Conservation (phyloP, 2,888 invertebrate species). For the Lasioglossum vierecki region DNA sequence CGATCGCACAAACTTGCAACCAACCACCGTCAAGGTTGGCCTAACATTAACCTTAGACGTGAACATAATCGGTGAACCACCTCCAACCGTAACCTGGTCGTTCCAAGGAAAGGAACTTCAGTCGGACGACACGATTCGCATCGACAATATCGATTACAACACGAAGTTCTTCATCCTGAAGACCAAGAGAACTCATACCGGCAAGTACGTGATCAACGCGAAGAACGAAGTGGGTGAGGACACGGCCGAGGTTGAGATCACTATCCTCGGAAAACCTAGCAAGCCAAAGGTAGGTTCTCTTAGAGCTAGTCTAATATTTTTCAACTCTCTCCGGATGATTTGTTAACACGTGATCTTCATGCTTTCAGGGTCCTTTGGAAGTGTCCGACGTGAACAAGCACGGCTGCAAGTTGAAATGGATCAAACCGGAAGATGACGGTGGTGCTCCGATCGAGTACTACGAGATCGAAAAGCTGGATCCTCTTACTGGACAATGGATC, state of each 20-base stretch:
- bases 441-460: slow-evolving; percentile 97
- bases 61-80: slow-evolving; percentile 96
- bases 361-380: slow-evolving; percentile 90
- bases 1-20: slow-evolving; percentile 94
- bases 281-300: slow-evolving; percentile 86
- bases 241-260: slow-evolving; percentile 94
- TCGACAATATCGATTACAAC: slow-evolving; percentile 94
- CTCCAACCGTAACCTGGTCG: slow-evolving; percentile 95
- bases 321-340: not conserved
- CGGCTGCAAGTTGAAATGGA: slow-evolving; percentile 96
- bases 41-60: slow-evolving; percentile 94
- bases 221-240: slow-evolving; percentile 97
- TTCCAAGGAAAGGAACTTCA: slow-evolving; percentile 89
- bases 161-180: slow-evolving; percentile 95
- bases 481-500: slow-evolving; percentile 96
- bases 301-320: not conserved
- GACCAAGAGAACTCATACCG: slow-evolving; percentile 92
- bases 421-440: slow-evolving; percentile 98
- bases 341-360: not conserved
- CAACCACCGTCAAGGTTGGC: slow-evolving; percentile 94
- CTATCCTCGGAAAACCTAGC: slow-evolving; percentile 92
- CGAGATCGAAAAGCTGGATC: slow-evolving; percentile 97
- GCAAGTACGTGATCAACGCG: slow-evolving; percentile 95
- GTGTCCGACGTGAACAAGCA: slow-evolving; percentile 95
- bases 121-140: slow-evolving; percentile 87